phyloP scores from a whole-genome alignment of 2,888 invertebrate species.

The Calliphora vomitoria region DNA sequence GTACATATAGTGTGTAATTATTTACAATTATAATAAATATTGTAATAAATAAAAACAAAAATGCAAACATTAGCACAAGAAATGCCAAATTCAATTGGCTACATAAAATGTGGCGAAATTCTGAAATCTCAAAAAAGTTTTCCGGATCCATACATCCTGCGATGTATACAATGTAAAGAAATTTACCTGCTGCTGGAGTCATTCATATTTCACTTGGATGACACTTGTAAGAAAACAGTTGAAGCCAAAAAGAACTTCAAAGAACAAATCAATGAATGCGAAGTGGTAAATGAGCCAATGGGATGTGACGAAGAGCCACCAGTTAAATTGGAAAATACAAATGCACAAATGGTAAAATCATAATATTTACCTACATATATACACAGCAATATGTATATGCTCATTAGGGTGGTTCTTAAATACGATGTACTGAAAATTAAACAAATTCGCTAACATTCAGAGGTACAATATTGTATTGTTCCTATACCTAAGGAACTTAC shows the following conservation, averaged over 20 bases:
- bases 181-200: constrained; percentile 62
- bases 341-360: constrained; percentile 38
- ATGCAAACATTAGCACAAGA: constrained; percentile 34
- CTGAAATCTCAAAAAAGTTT: constrained; percentile 47
- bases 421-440: too few species aligned
- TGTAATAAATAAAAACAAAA: background rate
- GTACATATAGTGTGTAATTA: background rate
- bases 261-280: constrained; percentile 16
- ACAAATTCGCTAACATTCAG: too few species aligned
- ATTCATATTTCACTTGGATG: constrained; percentile 59
- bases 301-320: constrained; percentile 46
- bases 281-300: constrained; percentile 28
- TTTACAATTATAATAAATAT: background rate
- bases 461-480: too few species aligned
- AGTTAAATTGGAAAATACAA: constrained; percentile 36
- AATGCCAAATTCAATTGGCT: constrained; percentile 42
- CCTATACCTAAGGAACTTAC: too few species aligned
- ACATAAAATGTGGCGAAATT: constrained; percentile 64
- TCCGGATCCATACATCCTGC: constrained; percentile 48
- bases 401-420: too few species aligned
- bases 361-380: background rate
- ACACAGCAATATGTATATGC: background rate
- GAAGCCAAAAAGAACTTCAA: background rate
- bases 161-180: constrained; percentile 58
- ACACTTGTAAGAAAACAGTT: constrained; percentile 25